phyloP scores from a whole-genome alignment of 2,113 vertebrate species.

The Lepisosteus oculatus region DNA sequence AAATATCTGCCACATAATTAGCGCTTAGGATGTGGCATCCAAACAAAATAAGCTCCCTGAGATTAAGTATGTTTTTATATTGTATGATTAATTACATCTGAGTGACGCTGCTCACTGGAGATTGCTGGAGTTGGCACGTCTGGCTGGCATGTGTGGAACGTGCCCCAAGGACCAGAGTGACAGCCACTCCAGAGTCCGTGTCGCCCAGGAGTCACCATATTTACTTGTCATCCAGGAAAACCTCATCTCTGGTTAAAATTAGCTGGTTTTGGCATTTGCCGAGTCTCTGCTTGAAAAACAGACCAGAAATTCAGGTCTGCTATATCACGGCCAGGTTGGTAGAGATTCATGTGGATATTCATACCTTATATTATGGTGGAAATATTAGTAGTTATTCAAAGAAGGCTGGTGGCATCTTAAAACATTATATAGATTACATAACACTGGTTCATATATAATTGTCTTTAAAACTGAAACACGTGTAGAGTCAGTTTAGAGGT shows the following conservation, averaged over 20 bases:
- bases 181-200: neutral
- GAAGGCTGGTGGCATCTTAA: too few relatives aligned
- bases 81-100: neutral
- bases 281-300: neutral
- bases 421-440: too few relatives aligned
- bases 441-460: too few relatives aligned
- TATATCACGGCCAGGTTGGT: too few relatives aligned
- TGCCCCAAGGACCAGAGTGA: neutral
- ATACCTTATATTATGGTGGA: too few relatives aligned
- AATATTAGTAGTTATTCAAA: too few relatives aligned
- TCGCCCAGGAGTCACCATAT: neutral
- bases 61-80: neutral
- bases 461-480: too few relatives aligned
- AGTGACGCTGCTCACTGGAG: neutral
- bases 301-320: neutral
- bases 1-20: too few relatives aligned
- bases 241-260: neutral
- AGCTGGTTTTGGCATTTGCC: neutral
- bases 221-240: neutral
- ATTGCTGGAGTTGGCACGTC: neutral
- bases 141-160: neutral
- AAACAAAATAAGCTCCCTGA: too few relatives aligned
- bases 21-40: too few relatives aligned
- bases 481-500: too few relatives aligned
- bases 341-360: too few relatives aligned